Evolutionary conservation across 2,113 vertebrate genomes (phyloP).

Genomic region (Nesoenas mayeri): DNA sequence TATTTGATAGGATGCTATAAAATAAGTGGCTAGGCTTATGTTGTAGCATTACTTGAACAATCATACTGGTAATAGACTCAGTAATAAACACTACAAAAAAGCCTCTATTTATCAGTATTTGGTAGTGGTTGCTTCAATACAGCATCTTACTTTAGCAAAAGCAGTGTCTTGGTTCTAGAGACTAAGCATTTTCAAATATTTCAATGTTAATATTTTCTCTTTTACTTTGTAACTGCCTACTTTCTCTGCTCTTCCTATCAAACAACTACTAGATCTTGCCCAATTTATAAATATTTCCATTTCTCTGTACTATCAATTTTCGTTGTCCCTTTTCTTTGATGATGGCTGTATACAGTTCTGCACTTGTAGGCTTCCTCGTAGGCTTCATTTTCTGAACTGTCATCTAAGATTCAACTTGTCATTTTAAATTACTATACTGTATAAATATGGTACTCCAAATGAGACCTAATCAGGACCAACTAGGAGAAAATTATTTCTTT

Average conservation of each 20-base stretch:
- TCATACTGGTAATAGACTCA: neutral
- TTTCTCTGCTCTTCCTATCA: neutral
- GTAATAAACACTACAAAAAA: neutral
- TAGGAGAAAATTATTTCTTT: neutral
- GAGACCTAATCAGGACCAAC: neutral
- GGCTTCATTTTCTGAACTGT: neutral
- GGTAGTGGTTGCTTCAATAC: neutral
- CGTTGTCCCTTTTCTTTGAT: neutral
- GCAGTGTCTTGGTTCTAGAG: neutral
- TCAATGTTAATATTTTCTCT: neutral
- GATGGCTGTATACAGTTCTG: neutral
- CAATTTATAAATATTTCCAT: neutral
- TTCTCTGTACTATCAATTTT: neutral
- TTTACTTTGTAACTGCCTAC: neutral
- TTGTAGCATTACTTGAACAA: neutral
- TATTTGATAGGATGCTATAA: neutral
- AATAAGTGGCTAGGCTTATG: neutral
- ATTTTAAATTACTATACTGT: neutral
- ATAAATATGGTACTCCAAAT: neutral
- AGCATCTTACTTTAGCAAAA: neutral
- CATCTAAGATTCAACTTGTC: neutral
- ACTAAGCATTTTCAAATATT: neutral
- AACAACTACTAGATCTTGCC: neutral
- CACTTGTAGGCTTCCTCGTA: fast-evolving
- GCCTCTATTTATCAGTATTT: neutral